Evolutionary conservation across 2,797 vertebrate genomes (phyloP), one percentile per base, ranked within the genome.

Genomic region (Parotocinclus haroldoi): DNA sequence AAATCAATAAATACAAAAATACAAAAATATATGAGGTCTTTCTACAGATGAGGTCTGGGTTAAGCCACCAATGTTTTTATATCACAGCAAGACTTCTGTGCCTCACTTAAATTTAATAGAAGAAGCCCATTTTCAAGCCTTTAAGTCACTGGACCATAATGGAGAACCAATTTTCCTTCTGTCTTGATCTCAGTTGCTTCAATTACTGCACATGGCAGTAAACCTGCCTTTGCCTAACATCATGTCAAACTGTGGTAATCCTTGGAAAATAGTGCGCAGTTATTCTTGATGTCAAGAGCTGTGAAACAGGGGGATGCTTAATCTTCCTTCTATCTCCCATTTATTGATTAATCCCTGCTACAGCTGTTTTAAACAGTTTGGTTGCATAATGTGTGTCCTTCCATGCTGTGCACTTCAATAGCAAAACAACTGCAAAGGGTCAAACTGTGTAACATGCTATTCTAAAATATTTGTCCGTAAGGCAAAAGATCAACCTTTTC

Each of bases 341-440:
- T 76, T 70, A 76, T 76, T 73, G 39, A 78, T 78, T 77, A 78
- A 76, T 80, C 78, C 70, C 58, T 7, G 1, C 45, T 61, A 74
- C 73, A 78, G 63, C 56, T 72, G 68, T 60, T 71, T 58, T 58
- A 71, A 65, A 69, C 61, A 68, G 53, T 69, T 44, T 40, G 54
- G 58, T 63, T 67, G 58, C 72, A 18, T 71, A 73, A 70, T 66
- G 62, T 64, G 60, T 62, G 69, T 68, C 52, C 63, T 57, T 59
- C 55, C 58, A 53, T 60, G 67, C 59, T 50, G 58, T 48, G 18
- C 19, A 45, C 49, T 13, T 18, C 63, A 60, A 69, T 62, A 66
- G 71, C 71, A 73, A 75, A 27, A 27, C 2, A 71, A 71, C 63
- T n/a, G n/a, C n/a, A 64, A 74, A 13, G 36, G 55, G 44, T 73